Evolutionary conservation across 2,888 invertebrate species (phyloP).

Genomic region (Vannuccia rotundouncinata): DNA sequence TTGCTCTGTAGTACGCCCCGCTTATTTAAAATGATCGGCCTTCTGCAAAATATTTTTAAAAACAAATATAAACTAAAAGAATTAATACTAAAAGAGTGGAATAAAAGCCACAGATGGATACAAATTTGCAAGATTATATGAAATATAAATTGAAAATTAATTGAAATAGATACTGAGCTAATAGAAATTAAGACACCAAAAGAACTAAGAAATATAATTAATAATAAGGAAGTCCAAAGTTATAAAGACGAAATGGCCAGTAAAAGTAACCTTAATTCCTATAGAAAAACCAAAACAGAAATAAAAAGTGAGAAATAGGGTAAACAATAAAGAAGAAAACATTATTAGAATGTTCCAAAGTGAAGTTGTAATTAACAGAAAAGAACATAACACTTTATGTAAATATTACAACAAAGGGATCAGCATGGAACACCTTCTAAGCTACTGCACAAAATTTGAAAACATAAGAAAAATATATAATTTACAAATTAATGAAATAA

Average conservation of each 20-base stretch:
- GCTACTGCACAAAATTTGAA: neutral
- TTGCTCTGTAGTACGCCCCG: too few species aligned
- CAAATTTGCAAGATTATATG: too few species aligned
- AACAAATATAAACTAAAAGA: too few species aligned
- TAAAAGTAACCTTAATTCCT: neutral
- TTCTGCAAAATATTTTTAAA: too few species aligned
- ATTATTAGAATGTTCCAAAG: neutral
- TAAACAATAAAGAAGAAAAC: neutral
- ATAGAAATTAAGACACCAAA: too few species aligned
- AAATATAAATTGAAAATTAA: too few species aligned
- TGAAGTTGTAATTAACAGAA: neutral
- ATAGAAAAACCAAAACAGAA: neutral
- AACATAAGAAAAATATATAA: neutral
- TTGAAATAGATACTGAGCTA: too few species aligned
- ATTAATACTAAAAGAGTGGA: too few species aligned
- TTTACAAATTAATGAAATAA: neutral
- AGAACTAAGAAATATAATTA: too few species aligned
- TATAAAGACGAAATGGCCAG: slow-evolving; percentile 42
- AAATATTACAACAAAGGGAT: neutral
- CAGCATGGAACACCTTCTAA: neutral
- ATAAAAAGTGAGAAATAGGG: neutral
- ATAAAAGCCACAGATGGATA: too few species aligned
- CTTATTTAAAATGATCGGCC: too few species aligned
- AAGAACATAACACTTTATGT: neutral
- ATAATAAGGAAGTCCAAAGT: too few species aligned